Conservation (phyloP, 2,888 invertebrate genomes). For the Acanthoscelides obtectus region DNA sequence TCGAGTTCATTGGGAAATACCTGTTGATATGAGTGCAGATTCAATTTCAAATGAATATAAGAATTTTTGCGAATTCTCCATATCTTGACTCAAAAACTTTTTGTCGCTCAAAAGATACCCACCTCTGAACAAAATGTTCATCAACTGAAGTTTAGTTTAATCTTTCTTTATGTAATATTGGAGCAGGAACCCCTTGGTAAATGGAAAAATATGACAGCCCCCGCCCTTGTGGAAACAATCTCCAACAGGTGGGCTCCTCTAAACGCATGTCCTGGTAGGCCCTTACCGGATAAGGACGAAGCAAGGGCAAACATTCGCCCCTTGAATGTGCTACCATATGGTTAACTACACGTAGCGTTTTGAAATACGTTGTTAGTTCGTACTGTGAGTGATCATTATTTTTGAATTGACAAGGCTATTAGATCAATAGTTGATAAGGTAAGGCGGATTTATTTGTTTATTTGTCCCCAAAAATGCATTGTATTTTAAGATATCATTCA, state of each 20-base stretch:
- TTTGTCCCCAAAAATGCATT: background rate
- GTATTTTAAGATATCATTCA: background rate
- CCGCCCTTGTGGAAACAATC: background rate
- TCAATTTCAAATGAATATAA: too few species aligned
- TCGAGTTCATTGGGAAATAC: too few species aligned
- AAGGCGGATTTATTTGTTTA: background rate
- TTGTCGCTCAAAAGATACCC: too few species aligned
- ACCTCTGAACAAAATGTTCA: too few species aligned
- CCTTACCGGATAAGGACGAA: background rate
- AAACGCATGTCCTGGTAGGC: background rate
- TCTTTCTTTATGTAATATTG: too few species aligned
- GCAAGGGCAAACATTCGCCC: background rate
- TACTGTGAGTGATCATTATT: background rate
- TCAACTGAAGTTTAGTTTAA: too few species aligned
- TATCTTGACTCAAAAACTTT: too few species aligned
- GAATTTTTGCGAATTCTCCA: too few species aligned
- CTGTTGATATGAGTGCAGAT: too few species aligned
- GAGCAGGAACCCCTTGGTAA: too few species aligned
- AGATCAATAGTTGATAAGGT: background rate
- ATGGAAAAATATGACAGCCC: background rate
- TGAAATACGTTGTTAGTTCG: background rate
- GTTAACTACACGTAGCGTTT: background rate
- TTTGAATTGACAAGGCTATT: background rate
- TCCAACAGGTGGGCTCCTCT: background rate
- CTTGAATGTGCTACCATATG: background rate